A percentile compares a stretch with the other conserved stretches of the same genome.
These are phyloP conservation scores for Drosophila dunni DNA, from an alignment of 1,140 invertebrate species.

Conservation along the genomic window DNA sequence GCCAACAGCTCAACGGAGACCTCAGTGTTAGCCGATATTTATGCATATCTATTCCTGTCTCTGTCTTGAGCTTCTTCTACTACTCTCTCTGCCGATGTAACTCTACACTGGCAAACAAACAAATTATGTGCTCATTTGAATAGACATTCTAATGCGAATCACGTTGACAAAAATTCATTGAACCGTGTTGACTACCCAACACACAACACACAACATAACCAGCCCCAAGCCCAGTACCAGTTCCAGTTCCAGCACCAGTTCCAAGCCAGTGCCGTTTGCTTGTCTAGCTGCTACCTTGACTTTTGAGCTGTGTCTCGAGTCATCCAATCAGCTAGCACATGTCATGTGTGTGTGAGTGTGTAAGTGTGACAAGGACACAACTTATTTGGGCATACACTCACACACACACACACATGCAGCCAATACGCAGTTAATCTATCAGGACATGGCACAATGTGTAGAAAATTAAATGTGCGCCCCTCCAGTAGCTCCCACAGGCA, in stretches of 20 bases:
- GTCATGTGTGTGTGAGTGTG: slow-evolving; percentile 8
- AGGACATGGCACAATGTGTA: slow-evolving; percentile 73
- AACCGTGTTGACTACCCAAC: slow-evolving; percentile 39
- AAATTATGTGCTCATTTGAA: slow-evolving; percentile 83
- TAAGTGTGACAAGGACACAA: slow-evolving; percentile 28
- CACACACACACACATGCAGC: slow-evolving; percentile 13
- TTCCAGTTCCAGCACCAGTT: background rate
- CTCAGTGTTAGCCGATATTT: slow-evolving; percentile 46
- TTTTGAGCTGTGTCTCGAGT: slow-evolving; percentile 16
- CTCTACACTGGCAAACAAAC: slow-evolving; percentile 69
- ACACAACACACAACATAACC: background rate
- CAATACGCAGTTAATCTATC: slow-evolving; percentile 72
- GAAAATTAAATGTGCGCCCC: slow-evolving; percentile 66
- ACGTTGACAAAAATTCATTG: slow-evolving; percentile 83
- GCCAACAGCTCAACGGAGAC: slow-evolving; percentile 44
- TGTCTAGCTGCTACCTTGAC: slow-evolving; percentile 17
- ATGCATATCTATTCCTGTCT: slow-evolving; percentile 39
- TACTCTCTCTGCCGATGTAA: background rate
- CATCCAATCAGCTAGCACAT: slow-evolving; percentile 18
- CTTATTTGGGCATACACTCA: slow-evolving; percentile 29
- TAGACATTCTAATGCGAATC: slow-evolving; percentile 82
- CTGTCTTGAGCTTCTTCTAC: background rate
- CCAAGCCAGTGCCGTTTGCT: background rate
- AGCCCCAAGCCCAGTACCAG: background rate
- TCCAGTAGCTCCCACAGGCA: slow-evolving; percentile 6